Base-by-base conservation (phyloP, 2,797 vertebrate genomes). In the Fringilla coelebs region DNA sequence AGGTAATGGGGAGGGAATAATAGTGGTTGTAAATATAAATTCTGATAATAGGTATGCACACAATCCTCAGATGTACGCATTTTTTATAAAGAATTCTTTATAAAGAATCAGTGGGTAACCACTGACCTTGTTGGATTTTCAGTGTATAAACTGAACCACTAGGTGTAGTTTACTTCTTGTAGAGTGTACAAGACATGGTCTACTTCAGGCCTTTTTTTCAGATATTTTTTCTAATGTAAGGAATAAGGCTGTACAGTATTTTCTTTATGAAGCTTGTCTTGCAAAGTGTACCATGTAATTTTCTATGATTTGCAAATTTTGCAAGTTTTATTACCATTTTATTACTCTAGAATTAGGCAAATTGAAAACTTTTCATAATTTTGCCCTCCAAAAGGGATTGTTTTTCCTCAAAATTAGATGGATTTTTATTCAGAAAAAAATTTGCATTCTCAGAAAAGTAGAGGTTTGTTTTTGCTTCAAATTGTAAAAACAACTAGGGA, bases 71-170 rank as follows among this genome's bases (percentile, higher is more conserved):
- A 60, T 9, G 6, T 29, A 36, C 3, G 10, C 18, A 57, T 77
- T 88, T 96, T 78, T n/a, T n/a, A n/a, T n/a, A n/a, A n/a, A n/a
- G n/a, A n/a, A n/a, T n/a, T 4, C 11, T 83, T 94, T 85, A 26
- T 68, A 71, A 77, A 60, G 40, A 96, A 92, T 91, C 54, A 90
- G 32, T 73, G 80, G 60, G 55, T 79, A 73, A 79, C 89, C 34
- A 22, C 14, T 11, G 0, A 8, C 8, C 7, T 82, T 76, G 10
- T 5, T n/a, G 19, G 10, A n/a, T 68, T 74, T 89, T 79, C 13
- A 75, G 31, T 43, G 21, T 6, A 67, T 36, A 46, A 89, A 88
- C 71, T 31, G 16, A 89, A 57, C 15, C 8, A 43, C 11, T 10
- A 49, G 21, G 4, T 17, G 63, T 5, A 32, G 13, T 16, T 55